A percentile compares a stretch with the other conserved stretches of the same genome.
These are phyloP conservation scores for Sigmodon hispidus DNA, from an alignment of 2,113 vertebrate genomes.

Conservation along the genomic window DNA sequence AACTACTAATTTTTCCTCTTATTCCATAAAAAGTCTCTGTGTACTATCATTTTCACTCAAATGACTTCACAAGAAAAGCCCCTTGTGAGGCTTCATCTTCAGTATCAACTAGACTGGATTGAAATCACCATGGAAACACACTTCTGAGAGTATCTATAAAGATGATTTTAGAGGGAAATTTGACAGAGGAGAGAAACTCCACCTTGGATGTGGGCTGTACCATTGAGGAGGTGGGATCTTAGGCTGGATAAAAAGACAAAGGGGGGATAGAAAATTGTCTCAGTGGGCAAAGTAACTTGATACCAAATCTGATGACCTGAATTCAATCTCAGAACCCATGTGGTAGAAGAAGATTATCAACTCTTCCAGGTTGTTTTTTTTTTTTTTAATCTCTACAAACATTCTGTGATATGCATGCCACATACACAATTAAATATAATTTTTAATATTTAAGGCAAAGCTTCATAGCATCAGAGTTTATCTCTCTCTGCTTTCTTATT, in stretches of 20 bases:
- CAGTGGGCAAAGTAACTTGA: background rate
- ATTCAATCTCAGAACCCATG: background rate
- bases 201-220: background rate
- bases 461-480: background rate
- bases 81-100: background rate
- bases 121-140: background rate
- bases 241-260: background rate
- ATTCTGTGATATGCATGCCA: background rate
- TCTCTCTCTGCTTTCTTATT: background rate
- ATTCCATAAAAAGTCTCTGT: background rate
- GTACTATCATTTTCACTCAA: slow-evolving; percentile 11
- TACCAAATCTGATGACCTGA: background rate
- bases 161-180: background rate
- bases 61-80: background rate
- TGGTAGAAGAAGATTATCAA: background rate
- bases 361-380: background rate
- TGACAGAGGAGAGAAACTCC: background rate
- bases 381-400: background rate
- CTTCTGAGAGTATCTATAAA: background rate
- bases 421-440: background rate
- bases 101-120: background rate
- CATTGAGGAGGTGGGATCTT: background rate
- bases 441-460: background rate
- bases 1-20: background rate
- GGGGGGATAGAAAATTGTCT: background rate